phyloP scores from a whole-genome alignment of 2,797 vertebrate species.

The Microhierax caerulescens region DNA sequence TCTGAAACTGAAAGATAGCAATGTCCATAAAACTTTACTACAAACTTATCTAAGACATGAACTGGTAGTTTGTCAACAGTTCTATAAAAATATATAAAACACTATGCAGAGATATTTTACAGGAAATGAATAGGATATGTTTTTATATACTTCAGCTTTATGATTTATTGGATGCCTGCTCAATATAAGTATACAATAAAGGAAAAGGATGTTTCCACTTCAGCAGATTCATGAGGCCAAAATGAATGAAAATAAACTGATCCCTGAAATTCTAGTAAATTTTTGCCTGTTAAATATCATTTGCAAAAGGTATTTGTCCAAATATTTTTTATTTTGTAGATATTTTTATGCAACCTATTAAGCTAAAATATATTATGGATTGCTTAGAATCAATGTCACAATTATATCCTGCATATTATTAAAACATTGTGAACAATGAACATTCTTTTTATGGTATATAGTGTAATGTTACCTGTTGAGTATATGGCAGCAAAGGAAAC shows the following conservation, averaged over 20 bases:
- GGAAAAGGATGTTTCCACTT: not conserved
- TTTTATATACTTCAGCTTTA: not conserved
- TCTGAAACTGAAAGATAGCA: not conserved
- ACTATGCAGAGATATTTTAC: not conserved
- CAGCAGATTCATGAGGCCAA: not conserved
- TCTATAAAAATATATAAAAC: not conserved
- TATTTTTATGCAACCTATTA: not conserved
- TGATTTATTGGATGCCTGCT: not conserved
- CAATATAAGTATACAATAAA: not conserved
- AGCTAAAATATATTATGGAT: not conserved
- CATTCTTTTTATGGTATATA: not conserved
- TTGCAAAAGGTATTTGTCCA: not conserved
- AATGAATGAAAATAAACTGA: not conserved
- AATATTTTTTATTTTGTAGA: not conserved
- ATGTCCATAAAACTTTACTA: not conserved
- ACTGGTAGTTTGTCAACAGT: not conserved
- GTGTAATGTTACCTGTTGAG: not conserved
- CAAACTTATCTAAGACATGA: not conserved
- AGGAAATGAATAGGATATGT: not conserved
- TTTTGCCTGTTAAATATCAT: not conserved
- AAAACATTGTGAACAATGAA: not conserved
- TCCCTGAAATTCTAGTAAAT: not conserved
- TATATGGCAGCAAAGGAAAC: not conserved
- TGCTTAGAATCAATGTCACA: not conserved
- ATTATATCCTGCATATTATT: not conserved